These are phyloP conservation scores for Brachyptera putata DNA, from an alignment of 2,888 invertebrate genomes.

Conservation along the genomic window DNA sequence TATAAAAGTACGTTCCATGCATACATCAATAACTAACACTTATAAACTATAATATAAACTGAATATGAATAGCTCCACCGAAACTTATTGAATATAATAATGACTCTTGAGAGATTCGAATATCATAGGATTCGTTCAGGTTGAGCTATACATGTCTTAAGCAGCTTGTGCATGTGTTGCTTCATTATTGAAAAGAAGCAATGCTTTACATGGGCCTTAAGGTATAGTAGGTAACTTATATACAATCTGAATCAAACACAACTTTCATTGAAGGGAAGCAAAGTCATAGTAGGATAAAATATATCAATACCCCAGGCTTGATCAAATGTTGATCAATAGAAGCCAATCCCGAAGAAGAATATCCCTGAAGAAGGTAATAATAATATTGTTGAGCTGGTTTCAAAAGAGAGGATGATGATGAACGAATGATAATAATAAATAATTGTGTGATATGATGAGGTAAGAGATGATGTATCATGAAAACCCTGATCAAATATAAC, in stretches of 20 bases:
- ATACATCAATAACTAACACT: background rate
- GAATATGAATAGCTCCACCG: conserved; percentile 9
- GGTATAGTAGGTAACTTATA: conserved; percentile 14
- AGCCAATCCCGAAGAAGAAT: conserved; percentile 13
- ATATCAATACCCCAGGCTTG: conserved; percentile 6
- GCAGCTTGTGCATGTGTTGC: background rate
- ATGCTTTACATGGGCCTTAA: background rate
- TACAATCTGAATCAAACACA: conserved; percentile 15
- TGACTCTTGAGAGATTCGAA: background rate
- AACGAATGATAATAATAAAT: conserved; percentile 18
- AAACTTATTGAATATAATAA: background rate
- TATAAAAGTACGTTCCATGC: background rate
- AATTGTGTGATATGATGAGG: conserved; percentile 16
- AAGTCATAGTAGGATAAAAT: conserved; percentile 13
- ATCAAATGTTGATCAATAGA: background rate
- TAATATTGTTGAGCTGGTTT: conserved; percentile 22
- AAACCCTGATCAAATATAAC: conserved; percentile 18
- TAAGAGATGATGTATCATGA: conserved; percentile 17
- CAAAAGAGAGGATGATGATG: background rate
- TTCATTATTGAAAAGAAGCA: conserved; percentile 1
- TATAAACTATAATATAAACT: background rate
- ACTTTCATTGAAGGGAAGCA: conserved; percentile 12
- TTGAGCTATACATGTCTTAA: conserved; percentile 13
- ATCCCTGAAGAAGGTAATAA: conserved; percentile 24
- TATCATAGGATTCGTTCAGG: background rate